A percentile compares a stretch with the other conserved stretches of the same genome.
Evolutionary conservation across 2,113 vertebrate genomes (phyloP).

Genomic region (Sula dactylatra): DNA sequence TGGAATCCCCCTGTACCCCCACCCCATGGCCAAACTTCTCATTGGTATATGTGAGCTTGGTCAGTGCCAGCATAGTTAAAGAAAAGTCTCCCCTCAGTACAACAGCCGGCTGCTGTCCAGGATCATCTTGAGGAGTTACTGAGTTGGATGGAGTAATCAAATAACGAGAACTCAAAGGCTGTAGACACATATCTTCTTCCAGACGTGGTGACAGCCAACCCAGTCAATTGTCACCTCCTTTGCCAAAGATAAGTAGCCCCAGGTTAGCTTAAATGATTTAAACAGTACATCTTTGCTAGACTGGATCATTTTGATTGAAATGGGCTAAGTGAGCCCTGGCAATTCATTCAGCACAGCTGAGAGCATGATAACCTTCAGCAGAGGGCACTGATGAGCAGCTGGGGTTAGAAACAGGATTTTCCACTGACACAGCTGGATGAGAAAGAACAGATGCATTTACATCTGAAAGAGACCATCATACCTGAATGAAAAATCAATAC

Average conservation of each 20-base stretch:
- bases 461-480: not conserved
- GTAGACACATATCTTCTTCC: not conserved
- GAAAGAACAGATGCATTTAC: not conserved
- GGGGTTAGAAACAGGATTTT: not conserved
- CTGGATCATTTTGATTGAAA: not conserved
- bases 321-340: not conserved
- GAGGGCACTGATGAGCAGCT: not conserved
- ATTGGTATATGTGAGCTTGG: rapidly evolving
- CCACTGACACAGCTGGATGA: not conserved
- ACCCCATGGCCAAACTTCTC: not conserved
- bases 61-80: not conserved
- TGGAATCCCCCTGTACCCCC: not conserved
- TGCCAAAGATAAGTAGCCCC: not conserved
- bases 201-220: rapidly evolving
- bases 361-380: not conserved
- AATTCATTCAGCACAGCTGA: not conserved
- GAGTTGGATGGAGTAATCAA: not conserved
- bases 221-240: not conserved
- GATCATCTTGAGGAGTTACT: not conserved
- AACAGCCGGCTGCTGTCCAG: not conserved
- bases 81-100: not conserved
- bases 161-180: not conserved
- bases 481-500: not conserved
- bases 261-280: not conserved
- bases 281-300: not conserved